phyloP scores from a whole-genome alignment of 2,113 vertebrate species.

The Antechinus flavipes region DNA sequence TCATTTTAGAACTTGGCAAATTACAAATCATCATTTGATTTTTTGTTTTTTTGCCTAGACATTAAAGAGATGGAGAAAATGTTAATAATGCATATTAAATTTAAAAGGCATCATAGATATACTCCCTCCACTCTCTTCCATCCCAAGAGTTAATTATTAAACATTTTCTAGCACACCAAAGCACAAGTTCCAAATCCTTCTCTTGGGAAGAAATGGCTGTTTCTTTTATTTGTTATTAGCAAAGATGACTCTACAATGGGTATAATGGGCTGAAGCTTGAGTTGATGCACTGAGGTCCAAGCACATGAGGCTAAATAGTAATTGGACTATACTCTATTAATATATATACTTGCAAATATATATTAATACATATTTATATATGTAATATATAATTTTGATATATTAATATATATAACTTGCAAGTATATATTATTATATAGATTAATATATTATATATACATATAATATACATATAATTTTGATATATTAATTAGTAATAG shows the following conservation, averaged over 20 bases:
- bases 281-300: too few relatives aligned
- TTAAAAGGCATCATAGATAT: neutral
- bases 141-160: neutral
- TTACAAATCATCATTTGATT: neutral
- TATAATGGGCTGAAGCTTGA: too few relatives aligned
- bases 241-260: neutral
- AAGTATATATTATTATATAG: too few relatives aligned
- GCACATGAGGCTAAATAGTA: too few relatives aligned
- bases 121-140: fast-evolving
- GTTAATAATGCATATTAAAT: neutral
- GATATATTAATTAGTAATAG: too few relatives aligned
- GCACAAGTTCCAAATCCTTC: neutral
- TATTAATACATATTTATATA: too few relatives aligned
- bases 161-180: neutral
- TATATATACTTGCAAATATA: too few relatives aligned
- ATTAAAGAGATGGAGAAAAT: neutral
- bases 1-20: neutral
- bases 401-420: too few relatives aligned
- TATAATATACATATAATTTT: too few relatives aligned
- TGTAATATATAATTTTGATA: too few relatives aligned
- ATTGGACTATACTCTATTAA: too few relatives aligned
- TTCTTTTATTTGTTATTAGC: neutral
- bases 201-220: neutral
- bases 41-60: neutral
- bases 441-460: too few relatives aligned